phyloP scores from a whole-genome alignment of 2,888 invertebrate species.

The Apodemia mormo region DNA sequence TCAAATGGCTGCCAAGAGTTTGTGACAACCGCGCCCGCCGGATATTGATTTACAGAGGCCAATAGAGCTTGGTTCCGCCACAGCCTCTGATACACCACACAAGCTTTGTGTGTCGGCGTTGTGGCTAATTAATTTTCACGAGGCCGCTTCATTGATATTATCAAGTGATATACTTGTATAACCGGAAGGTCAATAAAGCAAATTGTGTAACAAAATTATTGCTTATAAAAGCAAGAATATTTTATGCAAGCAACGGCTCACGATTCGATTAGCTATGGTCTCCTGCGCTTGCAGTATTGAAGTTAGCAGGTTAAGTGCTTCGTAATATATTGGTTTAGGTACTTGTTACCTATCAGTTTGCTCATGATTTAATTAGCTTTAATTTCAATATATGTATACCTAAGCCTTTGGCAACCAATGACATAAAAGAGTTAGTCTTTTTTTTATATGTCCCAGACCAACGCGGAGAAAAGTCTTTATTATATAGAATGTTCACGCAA shows the following conservation, averaged over 20 bases:
- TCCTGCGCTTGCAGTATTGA: conserved; percentile 1
- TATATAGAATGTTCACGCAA: too few species aligned
- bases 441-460: too few species aligned
- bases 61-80: conserved; percentile 60
- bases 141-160: conserved; percentile 33
- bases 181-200: not conserved
- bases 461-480: too few species aligned
- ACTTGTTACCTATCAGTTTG: not conserved
- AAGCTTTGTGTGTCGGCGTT: conserved; percentile 58
- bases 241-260: not conserved
- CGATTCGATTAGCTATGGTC: conserved; percentile 4
- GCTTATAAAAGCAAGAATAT: conserved; percentile 7
- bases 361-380: not conserved
- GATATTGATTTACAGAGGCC: conserved; percentile 76
- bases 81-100: conserved; percentile 52
- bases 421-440: too few species aligned
- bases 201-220: conserved; percentile 5
- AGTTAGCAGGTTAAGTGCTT: not conserved
- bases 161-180: conserved; percentile 16
- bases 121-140: conserved; percentile 62
- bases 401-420: not conserved
- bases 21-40: conserved; percentile 60
- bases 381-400: not conserved
- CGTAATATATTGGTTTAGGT: conserved; percentile 5
- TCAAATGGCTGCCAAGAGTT: conserved; percentile 42